phyloP scores from a whole-genome alignment of 2,888 invertebrate species.

The Brachypterus glaber region DNA sequence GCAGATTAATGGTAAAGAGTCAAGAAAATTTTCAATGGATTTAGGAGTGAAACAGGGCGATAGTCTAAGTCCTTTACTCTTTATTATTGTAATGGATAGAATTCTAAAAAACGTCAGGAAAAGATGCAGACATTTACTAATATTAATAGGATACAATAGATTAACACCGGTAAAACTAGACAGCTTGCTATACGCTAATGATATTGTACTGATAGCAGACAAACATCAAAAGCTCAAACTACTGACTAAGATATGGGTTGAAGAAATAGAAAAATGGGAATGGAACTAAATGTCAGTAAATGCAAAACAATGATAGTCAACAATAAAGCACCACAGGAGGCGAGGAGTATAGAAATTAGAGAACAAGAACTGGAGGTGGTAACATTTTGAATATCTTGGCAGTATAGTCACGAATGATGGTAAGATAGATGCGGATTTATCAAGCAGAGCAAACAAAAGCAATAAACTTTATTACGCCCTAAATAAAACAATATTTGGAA shows the following conservation, averaged over 20 bases:
- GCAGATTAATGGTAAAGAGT: not conserved
- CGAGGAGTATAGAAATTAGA: not conserved
- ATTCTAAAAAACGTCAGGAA: not conserved
- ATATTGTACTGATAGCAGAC: not conserved
- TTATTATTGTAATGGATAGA: not conserved
- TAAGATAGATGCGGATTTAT: conserved; percentile 3
- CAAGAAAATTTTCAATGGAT: not conserved
- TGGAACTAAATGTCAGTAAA: not conserved
- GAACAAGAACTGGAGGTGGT: not conserved
- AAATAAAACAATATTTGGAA: too few species aligned
- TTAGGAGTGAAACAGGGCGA: not conserved
- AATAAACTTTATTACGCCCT: too few species aligned
- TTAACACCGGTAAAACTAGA: not conserved
- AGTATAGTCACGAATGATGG: conserved; percentile 8
- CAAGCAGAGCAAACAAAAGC: too few species aligned
- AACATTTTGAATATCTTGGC: not conserved
- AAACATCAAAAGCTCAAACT: not conserved
- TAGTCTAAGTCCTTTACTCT: not conserved
- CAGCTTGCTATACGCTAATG: not conserved
- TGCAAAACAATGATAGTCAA: not conserved
- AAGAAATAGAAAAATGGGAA: not conserved
- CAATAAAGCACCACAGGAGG: not conserved
- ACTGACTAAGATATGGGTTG: not conserved
- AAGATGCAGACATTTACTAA: not conserved
- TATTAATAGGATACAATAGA: not conserved